Base-by-base conservation (phyloP, 2,797 vertebrate species). In the Meda fulgida region DNA sequence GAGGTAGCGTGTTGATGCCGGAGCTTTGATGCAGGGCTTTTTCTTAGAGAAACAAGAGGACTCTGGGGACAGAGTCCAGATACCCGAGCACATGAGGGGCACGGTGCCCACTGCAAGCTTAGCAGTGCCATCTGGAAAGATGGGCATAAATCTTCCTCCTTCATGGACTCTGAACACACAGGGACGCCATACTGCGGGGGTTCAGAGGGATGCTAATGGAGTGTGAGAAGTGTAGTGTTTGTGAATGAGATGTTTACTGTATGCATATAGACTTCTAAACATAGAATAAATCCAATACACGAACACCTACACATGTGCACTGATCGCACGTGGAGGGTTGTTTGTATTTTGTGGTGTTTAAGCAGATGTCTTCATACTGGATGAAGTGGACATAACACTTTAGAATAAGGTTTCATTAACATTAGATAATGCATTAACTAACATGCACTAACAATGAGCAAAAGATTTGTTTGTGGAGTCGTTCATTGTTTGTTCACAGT, bases 101-200 rank as follows among this genome's bases (percentile, higher is more conserved):
- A 21, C n/a, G 23, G 46, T 13, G 79, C 84, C 82, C 83, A 85
- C 53, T 83, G 88, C 78, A 81, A 86, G 84, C 60, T 87, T 83
- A 53, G 60, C 85, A 73, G 51, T 87, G 83, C 85, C 89, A 88
- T 85, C 81, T 89, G 86, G 79, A 86, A 51, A 78, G 66, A 80
- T 48, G 29, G 72, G 40, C 36, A 55, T 87, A 84, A 83, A 87
- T 83, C 79, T 78, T 81, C 51, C 46, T 78, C 66, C 84, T 84
- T 63, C 55, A 43, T 43, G 69, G 51, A n/a, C 70, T 73, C 40
- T 51, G 69, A 85, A 70, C 26, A n/a, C 79, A 75, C 69, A 34
- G 65, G 23, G 29, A 63, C 34, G 23, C 14, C 19, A 23, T 53
- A 58, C 63, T 70, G 69, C 1, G 3, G 29, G 7, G 65, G 19